Percentiles rank a stretch among this genome's conserved stretches.
Evolutionary conservation across 2,113 vertebrate genomes (phyloP).

Genomic region (Rhodinocichla rosea): DNA sequence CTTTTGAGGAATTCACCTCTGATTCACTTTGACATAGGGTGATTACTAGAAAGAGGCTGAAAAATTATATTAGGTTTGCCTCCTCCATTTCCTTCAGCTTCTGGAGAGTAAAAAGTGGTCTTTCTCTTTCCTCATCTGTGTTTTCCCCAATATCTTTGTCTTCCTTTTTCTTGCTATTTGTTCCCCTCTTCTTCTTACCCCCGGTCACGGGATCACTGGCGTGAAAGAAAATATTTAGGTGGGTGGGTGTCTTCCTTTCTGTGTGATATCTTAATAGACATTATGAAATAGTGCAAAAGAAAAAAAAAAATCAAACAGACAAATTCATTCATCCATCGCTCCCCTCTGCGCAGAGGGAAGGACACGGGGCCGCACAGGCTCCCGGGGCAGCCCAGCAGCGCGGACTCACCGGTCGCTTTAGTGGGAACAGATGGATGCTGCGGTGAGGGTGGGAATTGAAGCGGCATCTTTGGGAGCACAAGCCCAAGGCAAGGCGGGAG

Average conservation of each 20-base stretch:
- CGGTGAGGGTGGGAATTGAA: not conserved
- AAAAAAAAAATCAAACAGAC: not conserved
- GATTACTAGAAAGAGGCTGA: not conserved
- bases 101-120: not conserved
- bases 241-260: not conserved
- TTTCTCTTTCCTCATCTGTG: accelerated
- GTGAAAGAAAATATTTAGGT: not conserved
- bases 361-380: accelerated
- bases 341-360: not conserved
- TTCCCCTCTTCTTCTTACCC: not conserved
- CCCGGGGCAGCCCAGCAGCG: not conserved
- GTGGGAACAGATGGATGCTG: not conserved
- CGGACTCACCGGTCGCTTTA: not conserved
- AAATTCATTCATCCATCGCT: not conserved
- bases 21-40: not conserved
- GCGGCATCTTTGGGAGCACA: accelerated
- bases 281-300: not conserved
- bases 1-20: not conserved
- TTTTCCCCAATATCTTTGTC: not conserved
- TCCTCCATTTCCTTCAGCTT: not conserved
- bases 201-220: not conserved
- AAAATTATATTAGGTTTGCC: not conserved
- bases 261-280: not conserved
- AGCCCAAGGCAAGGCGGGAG: not conserved
- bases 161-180: not conserved